These are phyloP conservation scores for Hycleus cichorii DNA, from an alignment of 1,140 invertebrate genomes.

Conservation along the genomic window DNA sequence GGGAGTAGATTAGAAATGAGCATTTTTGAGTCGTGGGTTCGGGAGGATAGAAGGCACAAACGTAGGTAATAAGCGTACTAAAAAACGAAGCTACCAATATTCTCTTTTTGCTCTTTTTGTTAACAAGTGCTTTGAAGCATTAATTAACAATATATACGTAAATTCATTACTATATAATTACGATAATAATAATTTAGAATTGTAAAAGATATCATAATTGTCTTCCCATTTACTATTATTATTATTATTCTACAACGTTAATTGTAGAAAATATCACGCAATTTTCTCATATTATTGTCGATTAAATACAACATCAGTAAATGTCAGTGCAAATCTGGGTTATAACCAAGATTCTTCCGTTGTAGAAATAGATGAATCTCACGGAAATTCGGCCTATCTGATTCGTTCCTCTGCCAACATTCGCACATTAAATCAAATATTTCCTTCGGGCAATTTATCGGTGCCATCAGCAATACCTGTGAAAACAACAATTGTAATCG, in stretches of 20 bases:
- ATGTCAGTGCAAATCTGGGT: slow-evolving; percentile 44
- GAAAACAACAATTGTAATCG: slow-evolving; percentile 22
- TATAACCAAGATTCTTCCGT: slow-evolving; percentile 80
- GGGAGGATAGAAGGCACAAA: slow-evolving; percentile 11
- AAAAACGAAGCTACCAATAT: neutral
- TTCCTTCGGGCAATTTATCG: slow-evolving; percentile 77
- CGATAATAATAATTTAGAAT: no score
- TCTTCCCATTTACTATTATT: slow-evolving; percentile 1
- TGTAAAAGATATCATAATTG: neutral
- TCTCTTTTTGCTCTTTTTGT: no score
- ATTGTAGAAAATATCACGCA: slow-evolving; percentile 16
- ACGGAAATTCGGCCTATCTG: slow-evolving; percentile 78
- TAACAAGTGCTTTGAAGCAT: slow-evolving; percentile 3
- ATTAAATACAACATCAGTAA: slow-evolving; percentile 15
- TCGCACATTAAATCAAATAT: slow-evolving; percentile 91
- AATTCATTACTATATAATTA: no score
- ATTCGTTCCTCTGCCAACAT: slow-evolving; percentile 84
- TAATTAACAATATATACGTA: no score
- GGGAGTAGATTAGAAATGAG: no score
- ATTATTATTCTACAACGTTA: neutral
- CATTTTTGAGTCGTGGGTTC: no score
- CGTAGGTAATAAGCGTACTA: slow-evolving; percentile 13
- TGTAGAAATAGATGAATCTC: slow-evolving; percentile 89
- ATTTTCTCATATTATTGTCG: slow-evolving; percentile 29
- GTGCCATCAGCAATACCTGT: slow-evolving; percentile 63